Evolutionary conservation across 1,140 invertebrate species (phyloP), one percentile per base, ranked within the genome.

Genomic region (Phocides pigmalion): DNA sequence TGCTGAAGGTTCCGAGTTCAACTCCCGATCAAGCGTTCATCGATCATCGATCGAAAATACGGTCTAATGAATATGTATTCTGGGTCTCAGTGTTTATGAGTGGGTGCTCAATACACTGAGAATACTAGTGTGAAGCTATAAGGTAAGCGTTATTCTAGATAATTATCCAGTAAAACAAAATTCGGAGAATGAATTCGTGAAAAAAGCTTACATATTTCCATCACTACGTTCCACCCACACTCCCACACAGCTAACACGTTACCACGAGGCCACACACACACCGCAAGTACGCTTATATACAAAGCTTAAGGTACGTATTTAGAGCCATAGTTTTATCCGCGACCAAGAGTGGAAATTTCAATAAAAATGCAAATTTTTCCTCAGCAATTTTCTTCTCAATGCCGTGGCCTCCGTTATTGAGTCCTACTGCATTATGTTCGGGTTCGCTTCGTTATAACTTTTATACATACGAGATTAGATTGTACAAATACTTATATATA

Each of bases 331-430:
- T 89, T 85, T 84, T 76, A 85, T 87, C 76, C 72, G 71, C 73
- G 79, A 72, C 80, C 78, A 82, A 81, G 79, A 84, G 80, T 85
- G 80, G 84, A 88, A 86, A 85, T 77, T 87, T 88, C 84, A 89
- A 90, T 90, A 89, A 86, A 90, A 86, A 90, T 89, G 87, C 78
- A 89, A 90, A 90, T 89, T 88, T 87, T 79, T 76, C 70, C 70
- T 68, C 39, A 81, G 72, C 82, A 88, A 90, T 88, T 90, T 90
- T 79, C 79, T 80, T 76, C 76, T 79, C 76, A 74, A 74, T 81
- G 73, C 74, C 73, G 70, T 64, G 64, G 53, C 69, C 72, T 75
- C 56, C 64, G 70, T 82, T 82, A 84, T 84, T 87, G 76, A 75
- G 78, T 84, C 66, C 75, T 74, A 75, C 71, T 79, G 76, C 72